Evolutionary conservation across 2,888 invertebrate species (phyloP).

Genomic region (Esperia sulphurella): DNA sequence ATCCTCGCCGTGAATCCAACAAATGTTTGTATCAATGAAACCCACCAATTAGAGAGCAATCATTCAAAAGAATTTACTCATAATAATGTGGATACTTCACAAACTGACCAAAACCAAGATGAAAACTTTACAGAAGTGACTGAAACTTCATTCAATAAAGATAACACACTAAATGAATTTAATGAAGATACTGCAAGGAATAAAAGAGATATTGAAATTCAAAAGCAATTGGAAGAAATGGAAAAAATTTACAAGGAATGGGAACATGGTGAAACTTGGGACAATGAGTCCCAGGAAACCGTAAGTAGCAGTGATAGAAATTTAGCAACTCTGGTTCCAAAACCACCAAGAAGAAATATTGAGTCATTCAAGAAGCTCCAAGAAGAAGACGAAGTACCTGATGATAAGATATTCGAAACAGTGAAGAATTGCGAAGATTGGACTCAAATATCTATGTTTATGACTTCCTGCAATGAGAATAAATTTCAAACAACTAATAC

Average conservation of each 20-base stretch:
- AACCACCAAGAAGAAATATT: constrained; percentile 37
- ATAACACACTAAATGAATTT: neutral
- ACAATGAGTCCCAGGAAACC: constrained; percentile 20
- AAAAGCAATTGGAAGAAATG: constrained; percentile 46
- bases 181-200: constrained; percentile 17
- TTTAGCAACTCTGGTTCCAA: constrained; percentile 23
- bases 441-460: constrained; percentile 46
- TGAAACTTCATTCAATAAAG: neutral
- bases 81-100: neutral
- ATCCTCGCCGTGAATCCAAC: neutral
- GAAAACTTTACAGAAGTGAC: neutral
- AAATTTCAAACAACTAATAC: neutral
- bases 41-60: neutral
- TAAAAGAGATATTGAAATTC: constrained; percentile 28
- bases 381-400: too few relatives aligned
- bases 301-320: constrained; percentile 7
- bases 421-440: constrained; percentile 47
- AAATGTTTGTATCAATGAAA: neutral
- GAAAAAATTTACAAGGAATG: constrained; percentile 55
- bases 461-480: constrained; percentile 43
- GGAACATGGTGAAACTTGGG: constrained; percentile 63
- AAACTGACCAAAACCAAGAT: neutral
- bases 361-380: constrained; percentile 23
- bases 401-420: constrained; percentile 1
- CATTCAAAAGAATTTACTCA: neutral